Evolutionary conservation across 2,113 vertebrate species (phyloP), one percentile per base, ranked within the genome.

Genomic region (Mirounga angustirostris): DNA sequence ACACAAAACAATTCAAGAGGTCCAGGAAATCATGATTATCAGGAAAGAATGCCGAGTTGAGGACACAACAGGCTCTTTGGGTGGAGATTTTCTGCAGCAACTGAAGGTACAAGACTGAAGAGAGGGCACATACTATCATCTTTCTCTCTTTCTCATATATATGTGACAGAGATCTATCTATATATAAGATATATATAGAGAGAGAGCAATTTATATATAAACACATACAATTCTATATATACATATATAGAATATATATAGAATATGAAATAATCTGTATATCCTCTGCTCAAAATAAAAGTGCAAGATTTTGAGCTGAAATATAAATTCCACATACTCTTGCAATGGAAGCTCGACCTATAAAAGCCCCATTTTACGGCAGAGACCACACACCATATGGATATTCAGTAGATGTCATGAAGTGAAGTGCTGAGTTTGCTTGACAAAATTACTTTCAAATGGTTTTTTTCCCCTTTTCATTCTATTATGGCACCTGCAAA

Each of bases 301-400:
- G 13, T 88, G 50, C 36, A 95, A 96, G 46, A 91, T 46, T 94
- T 88, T 91, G n/a, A 89, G 21, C 11, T 78, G 65, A 93, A 95
- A 78, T 89, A 95, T 65, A 85, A 93, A 71, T 81, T 50, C 15
- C 8, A 96, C 16, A 81, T 13, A 89, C 54, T 91, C 13, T 90
- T 91, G 30, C 46, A 89, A 61, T 12, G 8, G 28, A 91, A 78
- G 14, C 30, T 71, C 46, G 91, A 74, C 11, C n/a, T 65, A 90
- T 18, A 4, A 33, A 43, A 8, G 22, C 43, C 5, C 9, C 0
- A 14, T 15, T 69, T 93, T 71, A 76, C 9, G 4, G 28, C 52
- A n/a, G 8, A 78, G 24, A 63, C 15, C 46, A 86, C 28, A 24
- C 4, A 78, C 46, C 46, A 61, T 18, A 81, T 7, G 4, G 40